Evolutionary conservation across 1,140 invertebrate species (phyloP).

Genomic region (Neotoxoptera formosana): DNA sequence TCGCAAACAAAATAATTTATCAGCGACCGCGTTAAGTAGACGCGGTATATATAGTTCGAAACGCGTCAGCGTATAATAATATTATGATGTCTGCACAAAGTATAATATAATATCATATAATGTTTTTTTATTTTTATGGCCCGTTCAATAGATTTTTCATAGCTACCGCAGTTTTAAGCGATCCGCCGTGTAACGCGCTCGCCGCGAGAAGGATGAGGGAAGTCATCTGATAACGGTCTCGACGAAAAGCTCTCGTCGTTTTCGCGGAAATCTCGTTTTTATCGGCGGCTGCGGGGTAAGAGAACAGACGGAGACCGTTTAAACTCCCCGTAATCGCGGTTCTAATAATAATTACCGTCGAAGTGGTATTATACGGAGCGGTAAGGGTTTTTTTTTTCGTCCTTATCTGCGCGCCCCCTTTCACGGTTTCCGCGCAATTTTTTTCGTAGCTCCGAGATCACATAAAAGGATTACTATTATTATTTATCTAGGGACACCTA

Average conservation of each 20-base stretch:
- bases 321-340: constrained; percentile 28
- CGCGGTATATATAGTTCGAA: not conserved
- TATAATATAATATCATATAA: not conserved
- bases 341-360: constrained; percentile 19
- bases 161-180: not conserved
- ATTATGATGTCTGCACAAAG: not conserved
- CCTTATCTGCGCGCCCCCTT: not conserved
- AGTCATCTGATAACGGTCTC: constrained; percentile 34
- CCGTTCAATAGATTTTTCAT: constrained; percentile 34
- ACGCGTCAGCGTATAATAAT: not conserved
- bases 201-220: not conserved
- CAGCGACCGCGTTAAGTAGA: not conserved
- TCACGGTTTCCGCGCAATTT: not conserved
- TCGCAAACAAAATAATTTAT: not conserved
- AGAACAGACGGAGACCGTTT: not conserved
- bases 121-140: not conserved
- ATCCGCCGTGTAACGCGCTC: not conserved
- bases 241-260: constrained; percentile 34
- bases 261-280: constrained; percentile 37
- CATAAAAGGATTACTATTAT: not conserved
- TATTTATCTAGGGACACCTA: not conserved
- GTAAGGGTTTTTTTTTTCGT: not conserved
- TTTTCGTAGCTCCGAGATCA: not conserved
- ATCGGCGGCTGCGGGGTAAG: not conserved
- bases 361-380: not conserved